A percentile compares a stretch with the other conserved stretches of the same genome.
Conservation (phyloP, 2,113 vertebrate genomes). For the Odontesthes bonariensis region DNA sequence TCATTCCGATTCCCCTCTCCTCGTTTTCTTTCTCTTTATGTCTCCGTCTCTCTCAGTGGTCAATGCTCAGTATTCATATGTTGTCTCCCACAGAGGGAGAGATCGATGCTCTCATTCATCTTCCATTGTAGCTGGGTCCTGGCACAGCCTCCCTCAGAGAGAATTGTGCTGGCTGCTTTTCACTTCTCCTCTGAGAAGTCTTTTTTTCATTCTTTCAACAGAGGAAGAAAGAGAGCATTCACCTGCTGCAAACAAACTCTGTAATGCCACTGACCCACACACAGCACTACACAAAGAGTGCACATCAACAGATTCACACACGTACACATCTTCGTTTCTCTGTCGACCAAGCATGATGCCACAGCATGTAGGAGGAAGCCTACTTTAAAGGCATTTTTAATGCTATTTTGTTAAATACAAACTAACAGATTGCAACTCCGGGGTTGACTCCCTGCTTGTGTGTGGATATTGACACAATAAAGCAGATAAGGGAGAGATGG, state of each 20-base stretch:
- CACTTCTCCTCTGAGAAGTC: constrained; percentile 28
- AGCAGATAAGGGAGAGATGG: no score
- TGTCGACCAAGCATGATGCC: not conserved
- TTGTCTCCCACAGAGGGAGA: constrained; percentile 34
- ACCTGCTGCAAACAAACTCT: not conserved
- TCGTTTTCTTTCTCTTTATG: constrained; percentile 18
- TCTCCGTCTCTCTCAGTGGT: constrained; percentile 26
- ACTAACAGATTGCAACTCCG: no score
- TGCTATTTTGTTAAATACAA: no score
- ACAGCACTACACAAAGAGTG: not conserved
- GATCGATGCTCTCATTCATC: constrained; percentile 70
- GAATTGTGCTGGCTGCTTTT: not conserved
- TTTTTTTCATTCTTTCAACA: constrained; percentile 16
- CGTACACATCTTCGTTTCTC: no score
- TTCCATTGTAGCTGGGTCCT: constrained; percentile 43
- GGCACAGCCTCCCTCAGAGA: constrained; percentile 20
- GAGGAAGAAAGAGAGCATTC: not conserved
- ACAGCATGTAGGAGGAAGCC: no score
- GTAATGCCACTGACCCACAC: constrained; percentile 20
- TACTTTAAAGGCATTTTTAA: no score
- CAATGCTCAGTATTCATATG: constrained; percentile 63
- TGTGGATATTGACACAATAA: no score
- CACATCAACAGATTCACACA: not conserved
- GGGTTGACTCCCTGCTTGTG: no score
- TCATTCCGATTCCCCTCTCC: constrained; percentile 40